Evolutionary conservation across 2,797 vertebrate species (phyloP), one percentile per base, ranked within the genome.

Genomic region (Cyclura pinguis): DNA sequence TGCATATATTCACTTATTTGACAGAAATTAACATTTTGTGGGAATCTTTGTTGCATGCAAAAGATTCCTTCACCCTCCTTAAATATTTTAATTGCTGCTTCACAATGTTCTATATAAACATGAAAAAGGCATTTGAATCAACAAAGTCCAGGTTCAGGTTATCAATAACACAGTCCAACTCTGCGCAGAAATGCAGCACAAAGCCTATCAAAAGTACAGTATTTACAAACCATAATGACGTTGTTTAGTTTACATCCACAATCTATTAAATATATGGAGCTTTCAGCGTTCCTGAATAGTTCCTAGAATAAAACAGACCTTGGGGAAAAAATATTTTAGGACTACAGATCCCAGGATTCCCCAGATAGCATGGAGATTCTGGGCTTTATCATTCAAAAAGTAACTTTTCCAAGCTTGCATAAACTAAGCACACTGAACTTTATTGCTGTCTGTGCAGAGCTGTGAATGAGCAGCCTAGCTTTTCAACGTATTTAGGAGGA

Each of bases 11-110:
- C 97, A 97, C 97, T 97, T 97, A 97, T 98, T 98, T 97, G 97
- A 98, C 97, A 96, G 97, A 98, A 98, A 98, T 98, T 98, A 98
- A 98, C 97, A 98, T 98, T 98, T 98, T 97, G 95, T 96, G 97
- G 96, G 97, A 97, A 97, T 98, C 98, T 98, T 98, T 97, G 97
- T 98, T 97, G 97, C 97, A 97, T 98, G 96, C 97, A 97, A 97
- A 98, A 97, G 96, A 97, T 97, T 97, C 97, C 96, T 97, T 97
- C 95, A 96, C 95, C 97, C 97, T 96, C 96, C 97, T 97, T 98
- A 98, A 98, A 98, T 98, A 98, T 98, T 98, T 97, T 98, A 98
- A 98, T 98, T 98, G 97, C 96, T 96, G 94, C 95, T 97, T 97
- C 95, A 96, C 95, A 96, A 97, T 96, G 93, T 95, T 97, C 96